Evolutionary conservation across 2,113 vertebrate genomes (phyloP), one percentile per base, ranked within the genome.

Genomic region (Camelus dromedarius): DNA sequence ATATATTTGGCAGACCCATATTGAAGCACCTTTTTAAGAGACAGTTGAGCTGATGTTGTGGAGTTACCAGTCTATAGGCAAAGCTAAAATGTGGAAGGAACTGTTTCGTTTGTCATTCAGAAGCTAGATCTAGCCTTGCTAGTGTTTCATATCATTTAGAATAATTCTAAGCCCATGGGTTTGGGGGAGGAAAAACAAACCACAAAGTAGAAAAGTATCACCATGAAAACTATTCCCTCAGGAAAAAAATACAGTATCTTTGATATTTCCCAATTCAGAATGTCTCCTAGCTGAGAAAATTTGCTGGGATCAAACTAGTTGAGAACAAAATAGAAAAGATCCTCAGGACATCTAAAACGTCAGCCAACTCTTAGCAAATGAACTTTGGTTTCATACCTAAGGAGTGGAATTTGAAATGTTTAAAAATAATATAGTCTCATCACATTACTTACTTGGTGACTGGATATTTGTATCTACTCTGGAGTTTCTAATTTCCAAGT

Each of bases 221-320:
- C 56, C 28, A 42, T 66, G 64, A 79, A 93, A 94, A 75, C 2
- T 30, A 32, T 60, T 54, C 5, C 56, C 19, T 91, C 42, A 56
- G 83, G 83, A 83, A 82, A 72, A 73, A 77, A 54, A 18, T 15
- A 48, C 7, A 56, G 35, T 2, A 35, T 58, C 13, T 60, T 91
- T 91, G 35, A 32, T 80, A 22, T 79, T 48, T 52, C 32, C 18
- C 32, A 46, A 42, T 83, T 93, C 46, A 72, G 28, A 30, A 35
- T 94, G 89, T 97, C 69, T 80, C 30, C 26, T 50, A 58, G 67
- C n/a, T 77, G 35, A 96, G 48, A 83, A 67, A 48, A 91, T 52
- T 46, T 58, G 8, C 32, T 81, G 69, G n/a, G 20, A 73, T 93
- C 56, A 76, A 90, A 81, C 16, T 77, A 76, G 4, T 66, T 77